Base-by-base conservation (phyloP, 2,888 invertebrate species). In the Callyntrura guangdongensis region DNA sequence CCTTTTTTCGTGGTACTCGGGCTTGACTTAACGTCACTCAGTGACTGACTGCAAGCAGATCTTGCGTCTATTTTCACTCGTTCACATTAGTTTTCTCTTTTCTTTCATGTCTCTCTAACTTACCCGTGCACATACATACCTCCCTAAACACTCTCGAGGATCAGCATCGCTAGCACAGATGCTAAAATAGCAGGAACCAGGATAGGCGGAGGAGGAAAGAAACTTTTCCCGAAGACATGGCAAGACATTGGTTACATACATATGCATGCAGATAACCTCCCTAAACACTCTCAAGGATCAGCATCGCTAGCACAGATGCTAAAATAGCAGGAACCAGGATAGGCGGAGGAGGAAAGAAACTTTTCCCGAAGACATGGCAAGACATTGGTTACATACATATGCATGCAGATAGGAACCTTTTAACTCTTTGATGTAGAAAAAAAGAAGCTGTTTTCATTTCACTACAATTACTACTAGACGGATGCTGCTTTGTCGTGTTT, bases 21-120 rank as follows among this genome's bases (percentile, higher is more conserved):
- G 84, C 83, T 89, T 84, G 84, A 89, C 83, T 89, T 83, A 61
- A 74, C 74, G 87, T 87, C 87, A 81, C 47, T 79, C 79, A 67
- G 64, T 36, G 87, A 81, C 79, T 87, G 87, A 87, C 84, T 84
- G 53, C 45, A 49, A 67, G 79, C 22, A 22, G 79, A 87, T 87
- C 87, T 67, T 79, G 64, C 87, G 86, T 86, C 77, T 86, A 79
- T 86, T 86, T 86, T 86, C 85, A 59, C 72, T 85, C 59, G 56
- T 59, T 84, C 69, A 45, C 85, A 85, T 72, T 85, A 49, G 47
- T 74, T 86, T 74, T 77, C 85, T 47, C 36, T 22, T 53, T 20
- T 53, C 49, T 64, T 74, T 86, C 85, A n/a, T 85, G 20, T 67
- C 69, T 45, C 67, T 22, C 47, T n/a, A 69, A 53, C 72, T 53